Evolutionary conservation across 2,113 vertebrate species (phyloP), one percentile per base, ranked within the genome.

Genomic region (Trematocara stigmaticum): DNA sequence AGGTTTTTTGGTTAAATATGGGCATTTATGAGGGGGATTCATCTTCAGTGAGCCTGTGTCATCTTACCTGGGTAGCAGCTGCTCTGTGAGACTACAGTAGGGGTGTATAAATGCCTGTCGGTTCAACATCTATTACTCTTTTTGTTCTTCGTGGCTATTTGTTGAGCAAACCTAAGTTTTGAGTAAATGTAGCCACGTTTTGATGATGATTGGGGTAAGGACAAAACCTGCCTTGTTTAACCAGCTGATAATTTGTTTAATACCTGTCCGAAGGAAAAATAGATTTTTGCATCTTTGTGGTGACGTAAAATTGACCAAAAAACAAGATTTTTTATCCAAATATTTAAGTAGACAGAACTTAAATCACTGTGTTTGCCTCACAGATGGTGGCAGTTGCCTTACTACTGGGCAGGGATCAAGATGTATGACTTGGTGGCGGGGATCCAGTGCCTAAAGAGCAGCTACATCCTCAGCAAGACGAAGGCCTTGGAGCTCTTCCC

Each of bases 311-410:
- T 69, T 42, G 6, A 40, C 35, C 64, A 69, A 69, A 69, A 69
- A 69, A 23, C 0, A 69, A 3, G 13, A 71, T 47, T 47, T 47
- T 74, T 13, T 29, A 47, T 47, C 42, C 15, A 74, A 74, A 49
- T 31, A 74, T 31, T 31, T 47, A 74, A 31, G 8, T 47, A 29
- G 15, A 49, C 42, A 74, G 23, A 74, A 76, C 16, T 51, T 76
- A 51, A 76, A 51, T 51, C 10, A 1, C 16, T n/a, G 45, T 31
- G 16, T n/a, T 76, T 34, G 16, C 45, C 26, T 38, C 38, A 31
- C 18, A 99, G 99, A 61, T 99, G 99, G 98, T 99, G 99, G 99
- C 98, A 99, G 96, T 8, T 99, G 91, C 99, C 99, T 0, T 99
- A 99, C 94, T 99, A 98, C 95, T 99, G 99, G 99, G 87, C 97